Percentiles rank a stretch among this genome's conserved stretches.
These are phyloP conservation scores for Coregonus suidteri DNA, from an alignment of 2,797 vertebrate genomes.

Conservation along the genomic window DNA sequence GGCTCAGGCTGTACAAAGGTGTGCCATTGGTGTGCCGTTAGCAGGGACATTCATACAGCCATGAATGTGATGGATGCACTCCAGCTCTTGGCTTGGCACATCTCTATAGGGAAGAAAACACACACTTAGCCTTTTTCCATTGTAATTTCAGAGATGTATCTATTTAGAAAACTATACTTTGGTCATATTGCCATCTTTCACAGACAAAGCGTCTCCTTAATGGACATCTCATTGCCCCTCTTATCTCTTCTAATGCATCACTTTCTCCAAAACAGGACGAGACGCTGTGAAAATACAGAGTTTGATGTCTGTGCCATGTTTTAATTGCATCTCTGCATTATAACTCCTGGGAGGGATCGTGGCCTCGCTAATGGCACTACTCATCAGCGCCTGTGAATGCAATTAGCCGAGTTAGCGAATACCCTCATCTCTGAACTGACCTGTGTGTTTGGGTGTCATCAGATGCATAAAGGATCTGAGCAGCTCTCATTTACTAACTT, in stretches of 20 bases:
- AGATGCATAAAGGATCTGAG: slow-evolving; percentile 53
- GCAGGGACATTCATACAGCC: slow-evolving; percentile 53
- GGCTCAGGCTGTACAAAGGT: slow-evolving; percentile 61
- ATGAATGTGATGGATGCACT: slow-evolving; percentile 60
- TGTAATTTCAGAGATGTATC: slow-evolving; percentile 12
- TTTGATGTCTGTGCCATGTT: slow-evolving; percentile 50
- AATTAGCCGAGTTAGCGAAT: slow-evolving; percentile 77
- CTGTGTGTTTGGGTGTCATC: slow-evolving; percentile 54
- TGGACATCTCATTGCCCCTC: slow-evolving; percentile 13
- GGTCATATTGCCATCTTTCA: slow-evolving; percentile 36
- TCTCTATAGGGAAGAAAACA: neutral
- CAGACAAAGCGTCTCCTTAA: slow-evolving; percentile 23
- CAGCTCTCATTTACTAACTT: slow-evolving; percentile 50
- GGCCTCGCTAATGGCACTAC: slow-evolving; percentile 74
- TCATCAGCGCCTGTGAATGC: slow-evolving; percentile 70
- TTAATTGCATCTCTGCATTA: slow-evolving; percentile 58
- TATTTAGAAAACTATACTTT: slow-evolving; percentile 36
- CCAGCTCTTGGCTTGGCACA: slow-evolving; percentile 3
- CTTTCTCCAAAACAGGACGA: slow-evolving; percentile 30
- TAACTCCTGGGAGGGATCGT: slow-evolving; percentile 59
- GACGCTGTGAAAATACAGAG: slow-evolving; percentile 20
- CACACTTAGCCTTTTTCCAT: neutral
- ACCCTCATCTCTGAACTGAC: slow-evolving; percentile 68
- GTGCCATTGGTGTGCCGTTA: slow-evolving; percentile 61
- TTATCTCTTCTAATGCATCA: slow-evolving; percentile 15